Percentiles rank a stretch among this genome's conserved stretches.
Conservation (phyloP, 2,888 invertebrate genomes). For the Synergus gifuensis region DNA sequence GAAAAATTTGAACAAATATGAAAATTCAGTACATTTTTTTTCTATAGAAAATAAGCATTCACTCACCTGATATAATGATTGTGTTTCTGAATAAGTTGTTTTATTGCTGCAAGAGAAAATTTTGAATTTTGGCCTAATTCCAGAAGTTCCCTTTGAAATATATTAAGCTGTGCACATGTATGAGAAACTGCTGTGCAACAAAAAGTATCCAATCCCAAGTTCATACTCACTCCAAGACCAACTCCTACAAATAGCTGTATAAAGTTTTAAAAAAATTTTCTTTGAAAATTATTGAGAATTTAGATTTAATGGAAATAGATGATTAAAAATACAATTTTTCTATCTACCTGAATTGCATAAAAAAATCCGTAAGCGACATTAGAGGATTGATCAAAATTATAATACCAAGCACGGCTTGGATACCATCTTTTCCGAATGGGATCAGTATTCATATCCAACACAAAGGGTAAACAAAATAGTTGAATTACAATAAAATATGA, state of each 20-base stretch:
- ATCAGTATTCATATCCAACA: neutral
- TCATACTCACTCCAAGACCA: neutral
- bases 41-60: too few species aligned
- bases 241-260: neutral
- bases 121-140: neutral
- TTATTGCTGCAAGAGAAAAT: neutral
- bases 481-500: neutral
- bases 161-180: neutral
- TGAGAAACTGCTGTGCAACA: neutral
- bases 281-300: neutral
- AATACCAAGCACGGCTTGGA: conserved; percentile 9
- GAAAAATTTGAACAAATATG: too few species aligned
- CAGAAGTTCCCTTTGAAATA: neutral
- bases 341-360: neutral
- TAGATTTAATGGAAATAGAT: too few species aligned
- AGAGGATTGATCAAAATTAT: neutral
- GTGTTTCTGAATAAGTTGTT: neutral
- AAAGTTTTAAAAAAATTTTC: neutral
- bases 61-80: neutral
- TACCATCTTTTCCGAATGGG: neutral
- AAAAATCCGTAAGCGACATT: neutral
- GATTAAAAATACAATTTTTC: neutral
- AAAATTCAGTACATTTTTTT: neutral
- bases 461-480: neutral
- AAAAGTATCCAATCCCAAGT: neutral